Percentiles rank a stretch among this genome's conserved stretches.
phyloP scores from a whole-genome alignment of 2,113 vertebrate genomes.

The Pituophis catenifer region DNA sequence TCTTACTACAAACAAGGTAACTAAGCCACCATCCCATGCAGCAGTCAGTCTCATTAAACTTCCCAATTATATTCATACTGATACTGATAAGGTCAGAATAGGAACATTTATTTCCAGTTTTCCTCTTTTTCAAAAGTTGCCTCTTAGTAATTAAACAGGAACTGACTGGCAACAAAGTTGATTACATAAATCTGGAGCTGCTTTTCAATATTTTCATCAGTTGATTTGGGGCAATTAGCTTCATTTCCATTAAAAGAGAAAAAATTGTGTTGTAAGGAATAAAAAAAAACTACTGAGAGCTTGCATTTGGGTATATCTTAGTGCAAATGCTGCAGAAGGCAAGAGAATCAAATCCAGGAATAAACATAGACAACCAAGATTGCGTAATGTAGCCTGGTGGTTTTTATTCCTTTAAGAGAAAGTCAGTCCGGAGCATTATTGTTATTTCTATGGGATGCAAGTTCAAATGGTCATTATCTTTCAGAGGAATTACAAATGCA shows the following conservation, averaged over 20 bases:
- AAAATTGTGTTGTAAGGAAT: neutral
- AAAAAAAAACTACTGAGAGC: neutral
- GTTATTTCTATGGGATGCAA: conserved; percentile 27
- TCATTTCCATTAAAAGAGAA: neutral
- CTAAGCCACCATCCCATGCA: neutral
- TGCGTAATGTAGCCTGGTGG: neutral
- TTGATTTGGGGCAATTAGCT: neutral
- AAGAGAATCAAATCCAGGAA: conserved; percentile 3
- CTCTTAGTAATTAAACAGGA: neutral
- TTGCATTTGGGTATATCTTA: neutral
- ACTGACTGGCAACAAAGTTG: neutral
- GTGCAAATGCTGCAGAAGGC: neutral
- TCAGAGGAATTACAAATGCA: conserved; percentile 35
- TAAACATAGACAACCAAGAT: neutral
- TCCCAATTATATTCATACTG: neutral
- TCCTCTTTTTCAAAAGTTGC: neutral
- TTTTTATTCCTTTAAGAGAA: neutral
- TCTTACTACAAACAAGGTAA: neutral
- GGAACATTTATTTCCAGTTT: neutral
- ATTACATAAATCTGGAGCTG: neutral
- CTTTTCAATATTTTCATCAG: neutral
- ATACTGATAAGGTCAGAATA: neutral
- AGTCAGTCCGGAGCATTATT: neutral
- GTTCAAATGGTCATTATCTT: conserved; percentile 39
- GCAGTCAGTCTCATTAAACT: neutral